Conservation (phyloP, 2,888 invertebrate genomes). For the Antheraea yamamai region DNA sequence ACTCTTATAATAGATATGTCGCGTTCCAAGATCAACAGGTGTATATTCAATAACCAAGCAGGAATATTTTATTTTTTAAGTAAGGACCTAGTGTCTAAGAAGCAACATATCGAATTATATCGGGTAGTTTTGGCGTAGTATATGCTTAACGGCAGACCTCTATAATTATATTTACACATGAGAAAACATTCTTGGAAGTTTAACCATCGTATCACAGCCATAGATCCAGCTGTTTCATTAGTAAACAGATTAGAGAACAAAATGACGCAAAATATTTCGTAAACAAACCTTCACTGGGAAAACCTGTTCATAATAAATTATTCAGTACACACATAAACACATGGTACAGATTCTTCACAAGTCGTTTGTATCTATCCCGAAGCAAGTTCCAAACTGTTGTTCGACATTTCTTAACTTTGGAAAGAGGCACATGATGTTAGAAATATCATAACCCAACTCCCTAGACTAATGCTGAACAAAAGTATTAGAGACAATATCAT, state of each 20-base stretch:
- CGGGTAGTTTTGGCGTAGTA: not conserved
- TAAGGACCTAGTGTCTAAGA: too few relatives aligned
- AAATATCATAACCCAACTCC: not conserved
- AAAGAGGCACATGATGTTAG: not conserved
- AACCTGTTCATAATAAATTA: constrained; percentile 5
- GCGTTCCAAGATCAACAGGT: too few relatives aligned
- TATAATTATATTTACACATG: not conserved
- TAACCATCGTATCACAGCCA: not conserved
- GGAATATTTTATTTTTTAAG: too few relatives aligned
- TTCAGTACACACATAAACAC: not conserved
- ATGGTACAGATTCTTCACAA: constrained; percentile 6
- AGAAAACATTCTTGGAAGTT: not conserved
- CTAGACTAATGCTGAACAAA: not conserved
- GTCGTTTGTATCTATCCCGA: not conserved
- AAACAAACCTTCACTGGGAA: not conserved
- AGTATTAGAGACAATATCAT: not conserved
- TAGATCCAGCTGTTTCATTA: not conserved
- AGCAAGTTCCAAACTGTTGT: not conserved
- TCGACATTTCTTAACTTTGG: not conserved
- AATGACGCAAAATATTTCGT: not conserved
- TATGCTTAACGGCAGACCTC: not conserved
- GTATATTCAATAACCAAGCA: too few relatives aligned
- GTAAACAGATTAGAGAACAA: not conserved
- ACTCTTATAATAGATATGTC: too few relatives aligned
- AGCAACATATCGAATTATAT: too few relatives aligned